Conservation (phyloP, 2,797 vertebrate species). For the Agapornis canus region DNA sequence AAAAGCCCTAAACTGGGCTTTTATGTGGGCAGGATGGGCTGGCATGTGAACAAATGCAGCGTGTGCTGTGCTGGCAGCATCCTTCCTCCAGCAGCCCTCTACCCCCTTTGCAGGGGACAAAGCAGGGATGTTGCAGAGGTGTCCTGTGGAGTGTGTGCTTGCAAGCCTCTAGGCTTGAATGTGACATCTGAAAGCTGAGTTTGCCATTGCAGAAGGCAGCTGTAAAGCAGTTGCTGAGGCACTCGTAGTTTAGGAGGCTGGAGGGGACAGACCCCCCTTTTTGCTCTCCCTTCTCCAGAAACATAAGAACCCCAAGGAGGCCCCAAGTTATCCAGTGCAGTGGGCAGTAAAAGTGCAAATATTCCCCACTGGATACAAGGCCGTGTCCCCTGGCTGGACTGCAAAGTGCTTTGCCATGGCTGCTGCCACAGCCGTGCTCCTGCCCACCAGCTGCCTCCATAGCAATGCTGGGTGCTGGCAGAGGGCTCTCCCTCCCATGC, state of each 20-base stretch:
- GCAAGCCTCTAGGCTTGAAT: fast-evolving
- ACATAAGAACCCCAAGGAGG: not conserved
- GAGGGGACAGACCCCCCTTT: fast-evolving
- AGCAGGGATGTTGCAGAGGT: not conserved
- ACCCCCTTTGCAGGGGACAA: fast-evolving
- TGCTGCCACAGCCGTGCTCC: fast-evolving
- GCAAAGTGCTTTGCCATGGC: not conserved
- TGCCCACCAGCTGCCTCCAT: fast-evolving
- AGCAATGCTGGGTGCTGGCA: fast-evolving
- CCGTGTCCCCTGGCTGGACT: fast-evolving
- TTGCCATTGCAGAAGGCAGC: not conserved
- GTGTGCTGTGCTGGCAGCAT: not conserved
- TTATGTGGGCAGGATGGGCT: fast-evolving
- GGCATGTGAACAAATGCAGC: fast-evolving
- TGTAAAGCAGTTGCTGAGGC: fast-evolving
- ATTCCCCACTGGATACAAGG: not conserved
- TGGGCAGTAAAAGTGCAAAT: not conserved
- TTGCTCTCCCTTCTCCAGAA: fast-evolving
- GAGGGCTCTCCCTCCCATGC: not conserved
- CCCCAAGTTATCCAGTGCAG: fast-evolving
- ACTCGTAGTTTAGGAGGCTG: fast-evolving
- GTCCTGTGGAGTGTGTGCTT: fast-evolving
- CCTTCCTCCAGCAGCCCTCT: not conserved
- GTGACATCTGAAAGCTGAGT: not conserved
- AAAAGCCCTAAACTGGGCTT: not conserved